Base-by-base conservation (phyloP, 2,888 invertebrate genomes). In the Drosophila koepferae region DNA sequence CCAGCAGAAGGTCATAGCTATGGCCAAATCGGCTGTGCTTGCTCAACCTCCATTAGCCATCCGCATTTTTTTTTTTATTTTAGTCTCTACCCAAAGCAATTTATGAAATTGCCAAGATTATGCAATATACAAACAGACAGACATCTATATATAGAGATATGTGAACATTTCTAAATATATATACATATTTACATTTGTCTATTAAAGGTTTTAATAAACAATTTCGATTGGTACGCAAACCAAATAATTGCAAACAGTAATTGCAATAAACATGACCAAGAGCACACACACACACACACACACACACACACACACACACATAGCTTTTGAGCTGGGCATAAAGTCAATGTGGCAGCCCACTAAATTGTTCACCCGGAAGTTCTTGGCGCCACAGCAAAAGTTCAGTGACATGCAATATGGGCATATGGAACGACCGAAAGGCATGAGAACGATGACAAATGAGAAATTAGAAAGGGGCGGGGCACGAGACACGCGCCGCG, bases 331-430 rank as follows among this genome's bases (percentile, higher is more conserved):
- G 7, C 55, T 55, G 55, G 41, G 18, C 0, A 34, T 28, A 10
- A n/a, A 60, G 44, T 18, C 63, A 46, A 54, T 76, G 56, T 16
- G 38, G 56, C 38, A 12, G 20, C 20, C 44, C 56, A 66, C 51
- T 53, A 68, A 81, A 68, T 77, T 72, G 64, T 65, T 70, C 67
- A 31, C 34, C 72, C 77, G 77, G 80, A 85, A 82, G 71, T 71
- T 49, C 68, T 74, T 72, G 74, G 65, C 58, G 67, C 62, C 71
- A 58, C 64, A 18, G 49, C 68, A 55, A 73, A 73, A 68, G 82
- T 87, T 83, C 82, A 79, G 38, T 80, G 83, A 77, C 88, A 82
- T 77, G 83, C 77, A 63, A 79, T 18, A 79, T 23, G 43, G 40
- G 43, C 36, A 59, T 41, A 36, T 48, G 38, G 28, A 49, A 20